These are phyloP conservation scores for Pangasius djambal DNA, from an alignment of 2,797 vertebrate genomes.

Conservation along the genomic window DNA sequence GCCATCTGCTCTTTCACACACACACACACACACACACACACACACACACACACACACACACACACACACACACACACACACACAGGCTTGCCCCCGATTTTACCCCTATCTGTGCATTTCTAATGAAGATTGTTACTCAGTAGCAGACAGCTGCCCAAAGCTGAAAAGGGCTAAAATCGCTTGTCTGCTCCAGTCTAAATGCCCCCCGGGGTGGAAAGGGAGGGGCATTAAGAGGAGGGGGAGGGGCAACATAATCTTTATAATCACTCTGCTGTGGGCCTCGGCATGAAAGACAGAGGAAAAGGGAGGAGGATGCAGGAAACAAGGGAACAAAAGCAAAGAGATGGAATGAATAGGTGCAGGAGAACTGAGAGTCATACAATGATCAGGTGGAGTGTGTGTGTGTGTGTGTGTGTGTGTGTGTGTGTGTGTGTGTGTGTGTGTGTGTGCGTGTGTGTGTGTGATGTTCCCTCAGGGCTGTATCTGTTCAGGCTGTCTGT, in stretches of 20 bases:
- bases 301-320: constrained; percentile 14
- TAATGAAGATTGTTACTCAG: constrained; percentile 67
- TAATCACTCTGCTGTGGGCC: constrained; percentile 52
- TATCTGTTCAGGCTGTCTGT: not conserved
- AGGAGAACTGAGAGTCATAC: constrained; percentile 16
- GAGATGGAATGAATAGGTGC: constrained; percentile 24
- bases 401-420: constrained; percentile 24
- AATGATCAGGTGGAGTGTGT: constrained; percentile 5
- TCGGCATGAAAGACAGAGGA: constrained; percentile 32
- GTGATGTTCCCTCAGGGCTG: not conserved
- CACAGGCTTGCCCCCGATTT: constrained; percentile 41
- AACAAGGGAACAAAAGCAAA: constrained; percentile 35
- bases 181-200: constrained; percentile 28
- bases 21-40: constrained; percentile 46
- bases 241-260: constrained; percentile 28
- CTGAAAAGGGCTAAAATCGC: constrained; percentile 30
- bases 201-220: constrained; percentile 31
- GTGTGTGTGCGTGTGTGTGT: constrained; percentile 1
- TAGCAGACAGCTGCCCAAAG: constrained; percentile 70
- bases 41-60: constrained; percentile 16
- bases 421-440: constrained; percentile 18
- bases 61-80: constrained; percentile 51
- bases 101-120: constrained; percentile 64
- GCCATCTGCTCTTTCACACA: constrained; percentile 52
- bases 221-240: constrained; percentile 10